phyloP scores from a whole-genome alignment of 2,113 vertebrate species.

The Ciconia boyciana region DNA sequence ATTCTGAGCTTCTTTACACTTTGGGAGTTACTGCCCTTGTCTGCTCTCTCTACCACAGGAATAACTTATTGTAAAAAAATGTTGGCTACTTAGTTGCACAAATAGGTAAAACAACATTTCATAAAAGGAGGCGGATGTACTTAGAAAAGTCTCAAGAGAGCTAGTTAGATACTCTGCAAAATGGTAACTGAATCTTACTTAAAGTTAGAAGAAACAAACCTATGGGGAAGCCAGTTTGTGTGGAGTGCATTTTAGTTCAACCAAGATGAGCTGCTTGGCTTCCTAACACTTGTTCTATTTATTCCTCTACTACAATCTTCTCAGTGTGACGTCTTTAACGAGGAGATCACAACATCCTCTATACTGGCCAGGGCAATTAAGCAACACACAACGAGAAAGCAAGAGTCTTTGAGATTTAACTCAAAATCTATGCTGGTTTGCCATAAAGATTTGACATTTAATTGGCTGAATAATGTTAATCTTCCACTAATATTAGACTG shows the following conservation, averaged over 20 bases:
- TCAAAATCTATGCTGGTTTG: background rate
- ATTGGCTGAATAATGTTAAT: conserved; percentile 10
- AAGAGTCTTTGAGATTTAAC: conserved; percentile 10
- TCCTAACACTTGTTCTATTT: conserved; percentile 59
- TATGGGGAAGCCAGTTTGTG: background rate
- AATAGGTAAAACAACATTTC: background rate
- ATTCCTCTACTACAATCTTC: conserved; percentile 55
- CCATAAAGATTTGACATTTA: background rate
- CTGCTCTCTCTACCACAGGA: background rate
- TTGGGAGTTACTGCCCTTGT: background rate
- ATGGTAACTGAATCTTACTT: background rate
- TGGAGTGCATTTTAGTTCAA: conserved; percentile 43
- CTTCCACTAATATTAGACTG: background rate
- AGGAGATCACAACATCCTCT: conserved; percentile 51
- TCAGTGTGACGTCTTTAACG: conserved; percentile 49
- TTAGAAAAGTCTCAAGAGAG: background rate
- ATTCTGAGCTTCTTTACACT: background rate
- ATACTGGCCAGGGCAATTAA: conserved; percentile 17
- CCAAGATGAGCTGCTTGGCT: conserved; percentile 53
- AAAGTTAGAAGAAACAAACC: background rate
- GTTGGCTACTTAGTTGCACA: background rate
- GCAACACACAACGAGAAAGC: background rate
- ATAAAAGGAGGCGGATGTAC: background rate
- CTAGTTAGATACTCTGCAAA: background rate
- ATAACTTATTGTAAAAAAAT: background rate